Conservation (phyloP, 2,888 invertebrate genomes). For the Erpobdella octoculata region DNA sequence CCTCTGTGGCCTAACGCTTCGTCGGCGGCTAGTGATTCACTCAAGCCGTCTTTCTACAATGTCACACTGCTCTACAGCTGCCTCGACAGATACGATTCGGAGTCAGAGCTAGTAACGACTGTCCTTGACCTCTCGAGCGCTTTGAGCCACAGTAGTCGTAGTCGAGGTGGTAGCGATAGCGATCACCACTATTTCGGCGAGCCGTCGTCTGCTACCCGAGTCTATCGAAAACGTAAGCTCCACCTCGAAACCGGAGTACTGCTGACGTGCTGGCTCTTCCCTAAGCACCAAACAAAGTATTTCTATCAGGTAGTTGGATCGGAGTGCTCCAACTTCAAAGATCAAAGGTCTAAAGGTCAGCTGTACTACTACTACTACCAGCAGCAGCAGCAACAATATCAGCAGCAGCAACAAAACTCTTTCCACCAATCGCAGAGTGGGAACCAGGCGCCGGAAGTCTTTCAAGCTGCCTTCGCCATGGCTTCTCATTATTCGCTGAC, state of each 20-base stretch:
- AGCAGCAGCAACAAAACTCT: background rate
- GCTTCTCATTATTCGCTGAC: constrained; percentile 4
- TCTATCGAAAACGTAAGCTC: background rate
- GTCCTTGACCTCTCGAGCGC: background rate
- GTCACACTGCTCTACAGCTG: background rate
- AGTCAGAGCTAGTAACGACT: background rate
- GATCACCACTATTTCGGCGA: background rate
- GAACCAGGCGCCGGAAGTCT: background rate
- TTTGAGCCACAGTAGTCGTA: too few species aligned
- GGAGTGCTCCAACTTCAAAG: background rate
- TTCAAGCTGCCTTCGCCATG: background rate
- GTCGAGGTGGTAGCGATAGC: background rate
- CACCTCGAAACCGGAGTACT: background rate
- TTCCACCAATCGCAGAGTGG: background rate
- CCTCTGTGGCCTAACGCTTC: background rate
- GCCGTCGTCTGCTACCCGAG: too few species aligned
- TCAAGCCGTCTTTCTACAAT: background rate
- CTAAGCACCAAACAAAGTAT: background rate
- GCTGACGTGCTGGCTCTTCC: background rate
- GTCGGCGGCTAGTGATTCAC: background rate
- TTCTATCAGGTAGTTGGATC: background rate
- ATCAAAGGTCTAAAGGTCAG: background rate
- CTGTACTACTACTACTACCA: too few species aligned
- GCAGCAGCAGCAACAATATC: background rate
- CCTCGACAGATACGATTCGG: background rate